Evolutionary conservation across 2,888 invertebrate species (phyloP), one percentile per base, ranked within the genome.

Genomic region (Tiphia femorata): DNA sequence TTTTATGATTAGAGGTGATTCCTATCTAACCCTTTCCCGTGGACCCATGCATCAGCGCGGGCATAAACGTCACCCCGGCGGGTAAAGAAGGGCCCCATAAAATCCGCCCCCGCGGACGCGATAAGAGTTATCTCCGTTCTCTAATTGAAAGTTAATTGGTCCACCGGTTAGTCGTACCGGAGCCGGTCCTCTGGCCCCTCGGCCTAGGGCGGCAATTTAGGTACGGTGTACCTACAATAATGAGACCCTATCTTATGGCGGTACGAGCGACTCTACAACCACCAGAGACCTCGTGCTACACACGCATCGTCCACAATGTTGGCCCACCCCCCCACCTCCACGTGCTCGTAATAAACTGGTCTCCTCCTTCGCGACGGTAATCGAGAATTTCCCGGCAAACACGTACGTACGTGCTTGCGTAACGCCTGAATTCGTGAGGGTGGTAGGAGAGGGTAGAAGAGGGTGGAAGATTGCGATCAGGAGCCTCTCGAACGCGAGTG

Each of bases 61-160:
- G 54, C 75, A 79, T 76, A 75, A 78, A 78, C 71, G 77, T 76
- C 77, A 73, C 52, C n/a, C 57, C 67, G 62, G 61, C 69, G 71
- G 72, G 72, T 75, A 76, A 79, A 79, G 78, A 79, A 78, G 79
- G 72, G 70, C 73, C n/a, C 77, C 79, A 78, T 83, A 82, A 83
- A 83, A 77, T 79, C 69, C 75, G 67, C 76, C 75, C 73, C 59
- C 73, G 77, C 72, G 76, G 75, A 78, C 75, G 78, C 80, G 83
- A 83, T 83, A 83, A 83, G 82, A 82, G 78, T 78, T 83, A 83
- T 83, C 83, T 83, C 66, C 60, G 53, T 69, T 62, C 67, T 79
- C 80, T 83, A 83, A 83, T 82, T 83, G 83, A 83, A 83, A 83
- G 80, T 81, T 83, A 83, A 83, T 83, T 83, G 82, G 82, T 80